Conservation (phyloP, 1,140 invertebrate species). For the Mylabris phalerata region DNA sequence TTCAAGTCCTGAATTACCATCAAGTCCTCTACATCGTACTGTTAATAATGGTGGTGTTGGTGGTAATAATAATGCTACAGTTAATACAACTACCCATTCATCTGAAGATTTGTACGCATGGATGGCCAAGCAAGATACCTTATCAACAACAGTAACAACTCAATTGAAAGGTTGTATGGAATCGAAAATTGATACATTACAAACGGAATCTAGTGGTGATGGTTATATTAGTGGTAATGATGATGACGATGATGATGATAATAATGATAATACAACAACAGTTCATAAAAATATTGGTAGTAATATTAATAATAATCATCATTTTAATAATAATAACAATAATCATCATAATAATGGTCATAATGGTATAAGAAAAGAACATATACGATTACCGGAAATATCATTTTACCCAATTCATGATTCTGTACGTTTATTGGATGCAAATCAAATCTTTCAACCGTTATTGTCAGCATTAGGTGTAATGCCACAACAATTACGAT, state of each 20-base stretch:
- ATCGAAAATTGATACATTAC: conserved; percentile 54
- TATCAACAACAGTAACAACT: conserved; percentile 3
- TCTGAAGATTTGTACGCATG: conserved; percentile 88
- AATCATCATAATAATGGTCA: conserved; percentile 2
- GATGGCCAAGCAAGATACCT: conserved; percentile 86
- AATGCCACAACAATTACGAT: conserved; percentile 76
- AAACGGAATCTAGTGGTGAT: conserved; percentile 46
- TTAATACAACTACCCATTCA: conserved; percentile 39
- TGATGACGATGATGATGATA: neutral
- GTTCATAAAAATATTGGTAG: conserved; percentile 2
- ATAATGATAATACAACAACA: conserved; percentile 9
- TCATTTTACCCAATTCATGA: conserved; percentile 71
- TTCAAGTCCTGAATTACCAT: conserved; percentile 40
- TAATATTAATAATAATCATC: neutral
- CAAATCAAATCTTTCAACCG: conserved; percentile 89
- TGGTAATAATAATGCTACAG: conserved; percentile 25
- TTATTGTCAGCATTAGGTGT: conserved; percentile 76
- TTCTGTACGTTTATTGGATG: conserved; percentile 76
- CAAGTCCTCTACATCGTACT: conserved; percentile 42
- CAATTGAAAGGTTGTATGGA: conserved; percentile 41
- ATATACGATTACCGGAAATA: conserved; percentile 44
- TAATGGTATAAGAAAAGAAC: conserved; percentile 33
- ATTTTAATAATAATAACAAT: too few relatives aligned
- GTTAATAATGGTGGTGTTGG: too few relatives aligned
- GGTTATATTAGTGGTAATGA: conserved; percentile 13